These are phyloP conservation scores for Bombus confusus DNA, from an alignment of 1,140 invertebrate species.

Conservation along the genomic window DNA sequence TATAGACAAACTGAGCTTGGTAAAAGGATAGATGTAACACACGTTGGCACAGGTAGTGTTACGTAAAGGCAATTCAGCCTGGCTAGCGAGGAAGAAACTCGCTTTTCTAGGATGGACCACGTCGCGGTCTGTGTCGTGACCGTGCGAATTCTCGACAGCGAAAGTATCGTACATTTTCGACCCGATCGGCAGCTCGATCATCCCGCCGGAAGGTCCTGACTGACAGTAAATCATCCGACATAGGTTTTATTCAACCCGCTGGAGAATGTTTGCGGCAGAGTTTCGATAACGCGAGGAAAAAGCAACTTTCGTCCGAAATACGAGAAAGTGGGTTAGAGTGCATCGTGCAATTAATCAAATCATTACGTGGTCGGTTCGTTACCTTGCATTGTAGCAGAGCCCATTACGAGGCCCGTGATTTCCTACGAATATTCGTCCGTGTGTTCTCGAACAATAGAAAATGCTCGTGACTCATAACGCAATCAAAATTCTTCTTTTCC, in stretches of 20 bases:
- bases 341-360: neutral
- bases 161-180: neutral
- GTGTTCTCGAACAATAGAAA: neutral
- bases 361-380: conserved; percentile 6
- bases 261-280: neutral
- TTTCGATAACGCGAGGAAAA: neutral
- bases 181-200: too few species aligned
- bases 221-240: neutral
- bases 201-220: too few species aligned
- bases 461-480: neutral
- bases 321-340: conserved; percentile 7
- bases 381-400: neutral
- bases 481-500: neutral
- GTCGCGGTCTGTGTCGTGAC: conserved; percentile 19
- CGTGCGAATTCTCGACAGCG: conserved; percentile 4
- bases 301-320: neutral
- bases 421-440: neutral
- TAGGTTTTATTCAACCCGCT: too few species aligned
- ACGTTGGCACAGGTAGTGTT: neutral
- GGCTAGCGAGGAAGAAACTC: conserved; percentile 5
- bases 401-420: neutral
- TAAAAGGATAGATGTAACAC: conserved; percentile 35
- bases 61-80: conserved; percentile 22
- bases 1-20: neutral
- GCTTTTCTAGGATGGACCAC: neutral